Percentiles rank a stretch among this genome's conserved stretches.
phyloP scores from a whole-genome alignment of 2,888 invertebrate genomes.

The Orthosia cruda region DNA sequence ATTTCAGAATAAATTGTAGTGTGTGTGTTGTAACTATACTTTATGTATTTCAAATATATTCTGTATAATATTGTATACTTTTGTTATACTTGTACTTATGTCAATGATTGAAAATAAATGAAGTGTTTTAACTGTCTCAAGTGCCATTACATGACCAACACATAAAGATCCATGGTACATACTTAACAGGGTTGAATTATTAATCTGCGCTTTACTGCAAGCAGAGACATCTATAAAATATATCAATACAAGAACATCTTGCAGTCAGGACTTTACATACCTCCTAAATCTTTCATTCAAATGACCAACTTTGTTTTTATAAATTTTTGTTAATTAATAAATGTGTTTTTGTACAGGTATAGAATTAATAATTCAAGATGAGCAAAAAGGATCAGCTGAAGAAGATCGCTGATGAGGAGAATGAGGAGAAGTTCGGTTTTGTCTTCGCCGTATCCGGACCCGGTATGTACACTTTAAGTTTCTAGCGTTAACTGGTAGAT shows the following conservation, averaged over 20 bases:
- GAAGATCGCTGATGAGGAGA: constrained; percentile 96
- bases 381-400: constrained; percentile 88
- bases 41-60: not conserved
- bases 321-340: constrained; percentile 1
- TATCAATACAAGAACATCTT: not conserved
- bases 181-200: not conserved
- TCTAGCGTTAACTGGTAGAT: not conserved
- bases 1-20: not conserved
- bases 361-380: constrained; percentile 91
- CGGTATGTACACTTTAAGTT: constrained; percentile 91
- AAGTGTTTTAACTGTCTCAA: not conserved
- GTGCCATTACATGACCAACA: constrained; percentile 9
- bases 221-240: not conserved
- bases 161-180: not conserved
- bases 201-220: not conserved
- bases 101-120: not conserved
- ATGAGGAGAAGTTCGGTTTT: constrained; percentile 97
- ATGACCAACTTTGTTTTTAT: not conserved
- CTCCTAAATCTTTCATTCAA: not conserved
- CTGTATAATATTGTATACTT: not conserved
- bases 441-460: constrained; percentile 99
- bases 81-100: constrained; percentile 1
- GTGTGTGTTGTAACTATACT: not conserved
- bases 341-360: constrained; percentile 65
- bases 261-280: not conserved